These are phyloP conservation scores for Petrocephalus sullivani DNA, from an alignment of 2,797 vertebrate genomes.

Conservation along the genomic window DNA sequence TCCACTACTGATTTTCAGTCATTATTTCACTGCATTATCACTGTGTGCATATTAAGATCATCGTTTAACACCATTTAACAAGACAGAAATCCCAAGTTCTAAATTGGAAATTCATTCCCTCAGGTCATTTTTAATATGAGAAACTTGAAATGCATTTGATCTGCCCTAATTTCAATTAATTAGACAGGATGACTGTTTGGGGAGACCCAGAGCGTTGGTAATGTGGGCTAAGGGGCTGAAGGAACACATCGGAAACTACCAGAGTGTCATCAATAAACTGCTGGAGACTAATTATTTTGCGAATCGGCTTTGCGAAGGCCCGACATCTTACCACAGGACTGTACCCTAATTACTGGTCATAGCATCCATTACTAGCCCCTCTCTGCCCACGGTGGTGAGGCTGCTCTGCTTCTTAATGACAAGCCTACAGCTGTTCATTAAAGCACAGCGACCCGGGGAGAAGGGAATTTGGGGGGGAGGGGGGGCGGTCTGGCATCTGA, in stretches of 20 bases:
- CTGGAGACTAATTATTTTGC: conserved; percentile 72
- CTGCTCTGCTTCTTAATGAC: conserved; percentile 58
- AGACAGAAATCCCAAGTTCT: conserved; percentile 73
- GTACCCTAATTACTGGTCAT: conserved; percentile 70
- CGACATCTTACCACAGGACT: conserved; percentile 68
- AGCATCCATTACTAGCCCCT: conserved; percentile 64
- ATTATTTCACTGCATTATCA: conserved; percentile 60
- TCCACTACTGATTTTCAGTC: conserved; percentile 46
- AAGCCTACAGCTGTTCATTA: conserved; percentile 50
- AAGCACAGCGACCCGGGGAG: conserved; percentile 40
- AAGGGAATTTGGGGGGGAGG: neutral
- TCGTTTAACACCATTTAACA: conserved; percentile 66
- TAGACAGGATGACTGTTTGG: conserved; percentile 71
- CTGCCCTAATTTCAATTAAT: conserved; percentile 81
- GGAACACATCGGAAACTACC: conserved; percentile 64
- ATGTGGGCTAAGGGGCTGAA: conserved; percentile 56
- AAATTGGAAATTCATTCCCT: conserved; percentile 76
- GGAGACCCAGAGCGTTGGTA: conserved; percentile 65
- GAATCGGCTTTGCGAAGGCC: conserved; percentile 72
- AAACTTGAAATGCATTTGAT: conserved; percentile 77
- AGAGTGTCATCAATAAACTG: conserved; percentile 73
- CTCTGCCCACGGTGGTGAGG: conserved; percentile 52
- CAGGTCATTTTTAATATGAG: conserved; percentile 73
- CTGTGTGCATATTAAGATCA: conserved; percentile 56
- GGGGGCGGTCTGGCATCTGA: neutral